phyloP scores from a whole-genome alignment of 1,140 invertebrate genomes.

The Phortica variegata region DNA sequence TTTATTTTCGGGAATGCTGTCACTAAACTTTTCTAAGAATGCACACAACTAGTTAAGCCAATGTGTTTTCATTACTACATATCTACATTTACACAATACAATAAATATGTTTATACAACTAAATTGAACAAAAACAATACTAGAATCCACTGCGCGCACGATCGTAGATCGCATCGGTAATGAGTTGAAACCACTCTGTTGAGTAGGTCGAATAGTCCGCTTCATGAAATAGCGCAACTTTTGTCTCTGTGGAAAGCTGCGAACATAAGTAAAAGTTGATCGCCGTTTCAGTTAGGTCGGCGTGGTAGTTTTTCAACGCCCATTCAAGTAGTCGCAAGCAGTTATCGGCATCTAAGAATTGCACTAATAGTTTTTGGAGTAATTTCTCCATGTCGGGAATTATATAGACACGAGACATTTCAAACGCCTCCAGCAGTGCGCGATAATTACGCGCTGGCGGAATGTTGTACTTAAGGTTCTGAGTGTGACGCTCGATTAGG shows the following conservation, averaged over 20 bases:
- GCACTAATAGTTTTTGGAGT: constrained; percentile 37
- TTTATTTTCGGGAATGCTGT: too few species aligned
- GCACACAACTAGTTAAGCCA: too few species aligned
- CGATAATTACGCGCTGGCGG: constrained; percentile 28
- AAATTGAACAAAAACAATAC: constrained; percentile 18
- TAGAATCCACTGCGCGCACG: constrained; percentile 46
- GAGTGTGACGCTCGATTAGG: constrained; percentile 32
- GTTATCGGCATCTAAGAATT: constrained; percentile 36
- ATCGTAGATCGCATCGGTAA: constrained; percentile 47
- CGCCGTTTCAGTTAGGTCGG: constrained; percentile 45
- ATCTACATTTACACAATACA: too few species aligned
- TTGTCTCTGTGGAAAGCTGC: constrained; percentile 27
- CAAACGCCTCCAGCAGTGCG: constrained; percentile 49
- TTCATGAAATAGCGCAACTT: constrained; percentile 40
- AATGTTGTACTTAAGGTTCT: constrained; percentile 18
- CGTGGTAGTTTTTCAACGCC: constrained; percentile 50
- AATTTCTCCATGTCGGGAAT: constrained; percentile 43
- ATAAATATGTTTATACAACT: too few species aligned
- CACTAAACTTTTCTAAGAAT: too few species aligned
- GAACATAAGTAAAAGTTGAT: constrained; percentile 52
- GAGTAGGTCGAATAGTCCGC: constrained; percentile 47
- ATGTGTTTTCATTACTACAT: too few species aligned
- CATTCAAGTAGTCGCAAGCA: constrained; percentile 46
- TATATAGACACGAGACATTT: constrained; percentile 52
- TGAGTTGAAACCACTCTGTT: constrained; percentile 51